A percentile compares a stretch with the other conserved stretches of the same genome.
phyloP scores from a whole-genome alignment of 2,797 vertebrate species.

The Phrynocephalus guinanensis region DNA sequence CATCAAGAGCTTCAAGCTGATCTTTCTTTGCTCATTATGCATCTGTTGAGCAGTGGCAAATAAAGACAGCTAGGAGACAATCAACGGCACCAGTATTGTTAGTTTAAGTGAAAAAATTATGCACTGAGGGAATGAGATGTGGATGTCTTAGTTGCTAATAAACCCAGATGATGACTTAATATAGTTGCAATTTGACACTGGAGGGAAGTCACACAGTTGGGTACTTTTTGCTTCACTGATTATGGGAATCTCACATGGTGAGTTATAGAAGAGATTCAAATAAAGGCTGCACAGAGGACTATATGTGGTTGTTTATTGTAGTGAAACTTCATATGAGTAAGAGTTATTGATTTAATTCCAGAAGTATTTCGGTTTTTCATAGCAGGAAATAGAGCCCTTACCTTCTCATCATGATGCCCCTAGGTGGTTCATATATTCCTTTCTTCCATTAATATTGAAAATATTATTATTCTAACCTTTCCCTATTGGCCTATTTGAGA shows the following conservation, averaged over 20 bases:
- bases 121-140: rapidly evolving
- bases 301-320: background rate
- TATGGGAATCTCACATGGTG: rapidly evolving
- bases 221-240: rapidly evolving
- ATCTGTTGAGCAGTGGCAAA: background rate
- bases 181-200: rapidly evolving
- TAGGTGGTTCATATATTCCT: constrained; percentile 27
- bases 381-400: constrained; percentile 6
- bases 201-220: rapidly evolving
- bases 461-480: background rate
- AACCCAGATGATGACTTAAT: background rate
- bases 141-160: background rate
- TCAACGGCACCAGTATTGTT: background rate
- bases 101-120: background rate
- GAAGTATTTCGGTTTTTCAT: rapidly evolving
- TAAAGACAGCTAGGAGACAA: background rate
- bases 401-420: background rate
- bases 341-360: constrained; percentile 22
- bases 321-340: background rate
- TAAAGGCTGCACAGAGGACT: rapidly evolving
- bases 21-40: background rate
- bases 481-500: background rate
- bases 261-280: background rate
- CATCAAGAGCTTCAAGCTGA: background rate
- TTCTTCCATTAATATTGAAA: constrained; percentile 34